phyloP scores from a whole-genome alignment of 2,888 invertebrate genomes.

The Anticlea derivata region DNA sequence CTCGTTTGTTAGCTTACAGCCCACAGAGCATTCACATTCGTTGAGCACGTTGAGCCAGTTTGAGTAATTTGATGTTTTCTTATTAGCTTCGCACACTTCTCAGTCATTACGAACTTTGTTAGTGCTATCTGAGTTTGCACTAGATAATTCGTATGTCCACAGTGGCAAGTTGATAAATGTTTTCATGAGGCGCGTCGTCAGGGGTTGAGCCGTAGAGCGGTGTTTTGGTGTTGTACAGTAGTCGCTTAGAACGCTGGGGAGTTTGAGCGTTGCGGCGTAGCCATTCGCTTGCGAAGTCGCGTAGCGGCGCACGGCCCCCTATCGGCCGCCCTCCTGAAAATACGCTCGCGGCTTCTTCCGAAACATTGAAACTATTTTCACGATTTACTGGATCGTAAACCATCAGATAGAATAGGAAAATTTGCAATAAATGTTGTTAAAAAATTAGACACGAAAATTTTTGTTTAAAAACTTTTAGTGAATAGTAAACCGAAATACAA shows the following conservation, averaged over 20 bases:
- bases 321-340: slow-evolving; percentile 53
- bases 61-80: slow-evolving; percentile 19
- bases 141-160: slow-evolving; percentile 46
- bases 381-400: too few species aligned
- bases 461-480: slow-evolving; percentile 13
- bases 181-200: slow-evolving; percentile 35
- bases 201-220: slow-evolving; percentile 14
- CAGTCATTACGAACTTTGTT: slow-evolving; percentile 38
- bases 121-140: slow-evolving; percentile 38
- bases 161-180: slow-evolving; percentile 44
- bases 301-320: slow-evolving; percentile 58
- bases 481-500: too few species aligned
- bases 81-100: slow-evolving; percentile 36
- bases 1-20: neutral
- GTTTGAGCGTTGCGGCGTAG: slow-evolving; percentile 33
- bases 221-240: slow-evolving; percentile 6
- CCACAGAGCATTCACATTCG: slow-evolving; percentile 17
- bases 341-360: slow-evolving; percentile 49
- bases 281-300: slow-evolving; percentile 66
- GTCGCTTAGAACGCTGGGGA: slow-evolving; percentile 42
- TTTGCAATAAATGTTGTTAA: neutral
- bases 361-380: slow-evolving; percentile 13
- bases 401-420: too few species aligned
- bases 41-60: neutral
- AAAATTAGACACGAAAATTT: slow-evolving; percentile 12